phyloP scores from a whole-genome alignment of 2,797 vertebrate species.

The Etheostoma nigrum region DNA sequence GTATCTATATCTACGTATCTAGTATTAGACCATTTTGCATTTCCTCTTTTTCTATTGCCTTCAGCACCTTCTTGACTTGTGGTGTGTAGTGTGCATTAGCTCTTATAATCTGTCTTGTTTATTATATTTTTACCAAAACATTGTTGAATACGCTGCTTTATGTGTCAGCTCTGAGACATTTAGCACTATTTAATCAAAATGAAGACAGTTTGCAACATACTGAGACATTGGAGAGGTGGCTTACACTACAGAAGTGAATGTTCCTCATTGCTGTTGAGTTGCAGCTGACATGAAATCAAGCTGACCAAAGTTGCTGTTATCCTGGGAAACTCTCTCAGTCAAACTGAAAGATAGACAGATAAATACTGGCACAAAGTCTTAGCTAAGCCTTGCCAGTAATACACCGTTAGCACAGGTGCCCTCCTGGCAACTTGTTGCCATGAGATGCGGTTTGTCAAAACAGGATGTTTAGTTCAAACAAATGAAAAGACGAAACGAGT shows the following conservation, averaged over 20 bases:
- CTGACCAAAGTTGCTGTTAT: background rate
- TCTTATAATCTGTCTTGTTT: no score
- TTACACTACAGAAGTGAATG: background rate
- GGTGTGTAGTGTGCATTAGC: no score
- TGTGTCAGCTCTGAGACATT: no score
- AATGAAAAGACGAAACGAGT: conserved; percentile 47
- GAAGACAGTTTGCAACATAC: no score
- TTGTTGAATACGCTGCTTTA: no score
- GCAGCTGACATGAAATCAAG: conserved; percentile 1
- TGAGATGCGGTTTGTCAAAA: conserved; percentile 55
- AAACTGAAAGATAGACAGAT: conserved; percentile 1
- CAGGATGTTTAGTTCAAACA: conserved; percentile 66
- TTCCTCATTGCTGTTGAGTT: background rate
- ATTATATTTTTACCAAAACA: no score
- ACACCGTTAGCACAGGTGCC: conserved; percentile 63
- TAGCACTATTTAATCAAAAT: no score
- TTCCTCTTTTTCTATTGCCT: no score
- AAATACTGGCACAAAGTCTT: conserved; percentile 4
- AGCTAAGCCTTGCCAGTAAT: conserved; percentile 3
- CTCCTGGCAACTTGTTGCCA: conserved; percentile 33
- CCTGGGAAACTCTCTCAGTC: background rate
- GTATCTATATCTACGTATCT: no score
- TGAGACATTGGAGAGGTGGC: no score
- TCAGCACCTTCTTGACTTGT: no score
- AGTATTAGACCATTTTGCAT: no score